Evolutionary conservation across 2,888 invertebrate genomes (phyloP).

Genomic region (Automeris io): DNA sequence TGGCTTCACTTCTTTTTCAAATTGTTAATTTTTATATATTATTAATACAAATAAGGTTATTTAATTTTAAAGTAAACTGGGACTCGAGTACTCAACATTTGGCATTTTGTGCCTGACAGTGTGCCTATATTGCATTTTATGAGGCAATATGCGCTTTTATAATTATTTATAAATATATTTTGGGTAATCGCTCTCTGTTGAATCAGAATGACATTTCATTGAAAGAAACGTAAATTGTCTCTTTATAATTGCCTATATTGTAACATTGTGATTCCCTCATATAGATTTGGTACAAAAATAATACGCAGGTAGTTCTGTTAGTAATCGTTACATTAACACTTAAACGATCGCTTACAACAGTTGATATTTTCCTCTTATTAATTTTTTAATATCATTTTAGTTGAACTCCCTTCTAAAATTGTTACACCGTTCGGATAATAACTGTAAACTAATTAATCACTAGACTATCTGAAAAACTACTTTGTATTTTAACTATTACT

Average conservation of each 20-base stretch:
- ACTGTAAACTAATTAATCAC: no score
- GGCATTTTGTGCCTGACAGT: not conserved
- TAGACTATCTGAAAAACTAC: no score
- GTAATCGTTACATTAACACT: constrained; percentile 2
- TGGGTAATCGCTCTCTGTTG: constrained; percentile 11
- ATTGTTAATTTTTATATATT: constrained; percentile 23
- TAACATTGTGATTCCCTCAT: constrained; percentile 26
- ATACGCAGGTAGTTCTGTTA: constrained; percentile 14
- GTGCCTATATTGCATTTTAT: not conserved
- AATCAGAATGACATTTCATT: constrained; percentile 11
- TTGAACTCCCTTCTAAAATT: no score
- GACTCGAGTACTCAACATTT: constrained; percentile 15
- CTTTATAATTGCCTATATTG: constrained; percentile 4
- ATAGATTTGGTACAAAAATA: constrained; percentile 29
- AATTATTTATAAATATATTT: constrained; percentile 5
- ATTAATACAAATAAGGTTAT: constrained; percentile 21
- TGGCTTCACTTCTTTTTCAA: constrained; percentile 15
- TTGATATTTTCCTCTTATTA: no score
- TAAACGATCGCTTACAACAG: no score
- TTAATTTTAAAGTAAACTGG: constrained; percentile 18
- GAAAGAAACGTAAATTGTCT: not conserved
- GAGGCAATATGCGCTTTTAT: not conserved
- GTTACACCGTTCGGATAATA: no score
- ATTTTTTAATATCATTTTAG: no score
- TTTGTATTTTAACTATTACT: no score